phyloP scores from a whole-genome alignment of 2,797 vertebrate species.

The Coregonus ussuriensis region DNA sequence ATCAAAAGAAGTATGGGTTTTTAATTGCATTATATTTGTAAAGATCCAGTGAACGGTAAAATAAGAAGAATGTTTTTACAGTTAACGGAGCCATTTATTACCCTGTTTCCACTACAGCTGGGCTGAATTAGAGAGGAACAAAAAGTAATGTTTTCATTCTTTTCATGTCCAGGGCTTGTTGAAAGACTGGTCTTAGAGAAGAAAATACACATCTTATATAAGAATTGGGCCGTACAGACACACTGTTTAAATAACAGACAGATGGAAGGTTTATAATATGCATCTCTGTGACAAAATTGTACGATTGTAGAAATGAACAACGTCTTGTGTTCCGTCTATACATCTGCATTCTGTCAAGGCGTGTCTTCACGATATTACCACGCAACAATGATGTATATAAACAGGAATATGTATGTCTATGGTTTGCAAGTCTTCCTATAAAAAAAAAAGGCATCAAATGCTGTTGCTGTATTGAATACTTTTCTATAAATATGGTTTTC shows the following conservation, averaged over 20 bases:
- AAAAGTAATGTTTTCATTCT: constrained; percentile 22
- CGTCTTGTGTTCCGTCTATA: background rate
- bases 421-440: no score
- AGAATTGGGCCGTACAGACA: constrained; percentile 5
- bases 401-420: no score
- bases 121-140: constrained; percentile 10
- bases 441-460: no score
- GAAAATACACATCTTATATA: constrained; percentile 1
- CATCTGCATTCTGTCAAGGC: background rate
- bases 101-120: constrained; percentile 16
- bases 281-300: background rate
- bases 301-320: background rate
- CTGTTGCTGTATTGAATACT: no score
- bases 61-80: constrained; percentile 21
- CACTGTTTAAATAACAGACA: background rate
- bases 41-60: background rate
- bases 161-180: constrained; percentile 7
- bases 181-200: background rate
- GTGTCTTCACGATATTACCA: constrained; percentile 1
- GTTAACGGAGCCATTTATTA: constrained; percentile 8
- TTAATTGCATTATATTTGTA: constrained; percentile 5
- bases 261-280: background rate
- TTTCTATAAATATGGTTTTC: no score
- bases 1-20: constrained; percentile 7
- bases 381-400: background rate